These are phyloP conservation scores for Pelmatolapia mariae DNA, from an alignment of 2,113 vertebrate species.

Conservation along the genomic window DNA sequence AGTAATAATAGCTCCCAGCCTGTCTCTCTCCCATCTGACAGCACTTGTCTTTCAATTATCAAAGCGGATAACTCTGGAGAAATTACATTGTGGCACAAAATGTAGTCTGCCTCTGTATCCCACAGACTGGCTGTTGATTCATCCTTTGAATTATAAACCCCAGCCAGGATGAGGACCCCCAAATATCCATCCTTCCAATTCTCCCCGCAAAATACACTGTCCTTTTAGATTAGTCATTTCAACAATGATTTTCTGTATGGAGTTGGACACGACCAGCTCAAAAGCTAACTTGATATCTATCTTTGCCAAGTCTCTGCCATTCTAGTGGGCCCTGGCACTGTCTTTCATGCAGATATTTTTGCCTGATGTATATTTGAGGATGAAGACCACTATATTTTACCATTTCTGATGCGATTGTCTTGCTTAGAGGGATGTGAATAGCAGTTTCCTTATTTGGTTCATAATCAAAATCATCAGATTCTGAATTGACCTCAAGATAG, in stretches of 20 bases:
- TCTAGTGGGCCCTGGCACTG: background rate
- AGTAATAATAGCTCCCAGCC: background rate
- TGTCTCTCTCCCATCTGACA: background rate
- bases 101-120: background rate
- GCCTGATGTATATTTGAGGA: background rate
- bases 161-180: background rate
- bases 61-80: background rate
- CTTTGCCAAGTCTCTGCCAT: background rate
- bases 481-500: background rate
- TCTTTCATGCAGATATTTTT: background rate
- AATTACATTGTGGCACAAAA: background rate
- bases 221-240: background rate
- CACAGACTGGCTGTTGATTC: background rate
- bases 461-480: background rate
- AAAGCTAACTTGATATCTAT: background rate
- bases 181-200: background rate
- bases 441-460: background rate
- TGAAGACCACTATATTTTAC: background rate
- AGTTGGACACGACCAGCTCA: background rate
- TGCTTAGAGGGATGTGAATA: background rate
- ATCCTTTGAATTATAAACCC: background rate
- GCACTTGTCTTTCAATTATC: background rate
- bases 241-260: background rate
- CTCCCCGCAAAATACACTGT: background rate
- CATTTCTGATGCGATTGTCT: background rate